Evolutionary conservation across 2,888 invertebrate species (phyloP).

Genomic region (Eumacrocentrus americanus): DNA sequence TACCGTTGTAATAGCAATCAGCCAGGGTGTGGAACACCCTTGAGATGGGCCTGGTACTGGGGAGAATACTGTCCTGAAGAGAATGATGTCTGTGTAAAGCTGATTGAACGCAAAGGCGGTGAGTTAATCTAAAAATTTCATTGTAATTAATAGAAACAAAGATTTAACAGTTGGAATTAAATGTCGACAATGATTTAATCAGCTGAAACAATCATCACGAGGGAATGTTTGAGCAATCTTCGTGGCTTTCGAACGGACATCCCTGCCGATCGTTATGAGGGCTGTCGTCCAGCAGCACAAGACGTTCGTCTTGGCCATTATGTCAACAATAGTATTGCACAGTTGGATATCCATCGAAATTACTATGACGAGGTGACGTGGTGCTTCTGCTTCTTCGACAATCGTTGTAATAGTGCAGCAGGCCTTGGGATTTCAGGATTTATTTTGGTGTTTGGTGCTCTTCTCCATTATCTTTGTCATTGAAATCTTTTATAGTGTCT

Average conservation of each 20-base stretch:
- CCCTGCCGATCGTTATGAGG: conserved; percentile 91
- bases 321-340: conserved; percentile 84
- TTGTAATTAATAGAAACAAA: not conserved
- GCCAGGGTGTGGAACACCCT: conserved; percentile 84
- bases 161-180: conserved; percentile 2
- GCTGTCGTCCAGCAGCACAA: conserved; percentile 80
- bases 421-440: conserved; percentile 49
- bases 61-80: conserved; percentile 82
- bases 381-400: conserved; percentile 92
- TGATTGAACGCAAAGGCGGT: conserved; percentile 87
- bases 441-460: conserved; percentile 28
- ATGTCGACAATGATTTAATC: conserved; percentile 36
- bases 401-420: conserved; percentile 76
- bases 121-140: conserved; percentile 40
- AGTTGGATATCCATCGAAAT: conserved; percentile 83
- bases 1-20: conserved; percentile 89
- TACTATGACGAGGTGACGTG: conserved; percentile 82
- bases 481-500: not conserved
- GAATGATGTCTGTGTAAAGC: conserved; percentile 88
- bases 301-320: conserved; percentile 83
- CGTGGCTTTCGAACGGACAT: conserved; percentile 81
- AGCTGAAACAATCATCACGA: conserved; percentile 81
- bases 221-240: conserved; percentile 84
- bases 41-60: conserved; percentile 81
- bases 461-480: conserved; percentile 19